Evolutionary conservation across 2,888 invertebrate genomes (phyloP), one percentile per base, ranked within the genome.

Genomic region (Himalopsyche tibetana): DNA sequence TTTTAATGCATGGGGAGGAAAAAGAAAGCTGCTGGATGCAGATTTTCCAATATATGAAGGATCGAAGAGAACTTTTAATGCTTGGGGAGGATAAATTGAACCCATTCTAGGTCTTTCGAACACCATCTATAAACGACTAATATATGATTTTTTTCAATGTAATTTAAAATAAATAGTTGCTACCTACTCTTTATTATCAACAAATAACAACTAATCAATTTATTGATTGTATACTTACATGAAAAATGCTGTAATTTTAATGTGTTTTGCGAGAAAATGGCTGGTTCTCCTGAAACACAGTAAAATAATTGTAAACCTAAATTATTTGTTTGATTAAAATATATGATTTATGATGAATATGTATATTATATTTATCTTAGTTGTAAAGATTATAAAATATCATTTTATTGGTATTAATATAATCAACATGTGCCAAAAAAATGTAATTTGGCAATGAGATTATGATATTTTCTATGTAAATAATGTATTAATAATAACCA

Each of bases 201-300:
- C 8, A 51, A 51, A 51, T 51, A 63, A 63, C 0, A 17, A 6
- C 17, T 56, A 5, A 56, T 56, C 2, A n/a, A 56, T 19, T 19
- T 63, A 1, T 63, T 63, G 19, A 42, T 80, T 51, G 19, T 82
- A 6, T 45, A 82, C 45, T 82, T 82, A 42, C 51, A 45, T 82
- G 19, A 45, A 45, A 40, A 38, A 28, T n/a, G 40, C 11, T 12
- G 38, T 74, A 42, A 51, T 82, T 45, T 80, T 82, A 82, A 86
- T 84, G 74, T 38, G 82, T 36, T 87, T 84, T 74, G 55, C 51
- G 84, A 87, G 87, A 87, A 80, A 84, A 69, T 87, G 88, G 88
- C 88, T 88, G 88, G 88, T 51, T 88, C 87, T 88, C 80, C 84
- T 56, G 63, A 88, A 85, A 38, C 80, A 55, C 80, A 83, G 79